Percentiles rank a stretch among this genome's conserved stretches.
Evolutionary conservation across 37 sponge, comb jelly and placozoan genomes (phyloP).

Genomic region (Halichondria panicea): DNA sequence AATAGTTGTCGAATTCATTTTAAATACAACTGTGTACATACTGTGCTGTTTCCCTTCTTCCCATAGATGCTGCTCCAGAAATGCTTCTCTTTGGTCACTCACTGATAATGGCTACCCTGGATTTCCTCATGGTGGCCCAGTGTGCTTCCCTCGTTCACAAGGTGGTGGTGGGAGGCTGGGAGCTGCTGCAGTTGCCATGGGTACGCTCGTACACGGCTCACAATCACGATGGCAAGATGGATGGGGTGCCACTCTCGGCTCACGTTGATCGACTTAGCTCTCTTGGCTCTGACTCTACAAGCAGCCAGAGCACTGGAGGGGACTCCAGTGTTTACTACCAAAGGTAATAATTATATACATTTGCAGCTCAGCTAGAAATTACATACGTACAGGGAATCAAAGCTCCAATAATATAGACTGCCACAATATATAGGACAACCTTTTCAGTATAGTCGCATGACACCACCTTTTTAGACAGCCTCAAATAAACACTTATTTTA

Average conservation of each 20-base stretch:
- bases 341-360: too few species aligned
- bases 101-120: constrained; percentile 63
- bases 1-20: neutral
- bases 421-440: too few species aligned
- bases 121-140: constrained; percentile 82
- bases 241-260: too few species aligned
- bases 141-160: constrained; percentile 78
- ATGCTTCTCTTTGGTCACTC: constrained; percentile 61
- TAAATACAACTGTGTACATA: neutral
- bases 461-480: too few species aligned
- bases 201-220: constrained; percentile 8
- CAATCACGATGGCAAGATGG: constrained; percentile 19
- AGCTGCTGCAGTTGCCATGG: constrained; percentile 77
- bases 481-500: too few species aligned
- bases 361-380: too few species aligned
- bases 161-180: constrained; percentile 62
- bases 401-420: too few species aligned
- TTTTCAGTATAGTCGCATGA: too few species aligned
- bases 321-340: constrained; percentile 23
- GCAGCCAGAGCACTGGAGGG: constrained; percentile 28
- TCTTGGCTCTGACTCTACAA: constrained; percentile 45
- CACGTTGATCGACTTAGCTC: constrained; percentile 45
- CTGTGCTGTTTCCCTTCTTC: neutral
- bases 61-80: constrained; percentile 59
- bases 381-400: too few species aligned